A percentile compares a stretch with the other conserved stretches of the same genome.
Evolutionary conservation across 1,140 invertebrate genomes (phyloP).

Genomic region (Triops cancriformis): DNA sequence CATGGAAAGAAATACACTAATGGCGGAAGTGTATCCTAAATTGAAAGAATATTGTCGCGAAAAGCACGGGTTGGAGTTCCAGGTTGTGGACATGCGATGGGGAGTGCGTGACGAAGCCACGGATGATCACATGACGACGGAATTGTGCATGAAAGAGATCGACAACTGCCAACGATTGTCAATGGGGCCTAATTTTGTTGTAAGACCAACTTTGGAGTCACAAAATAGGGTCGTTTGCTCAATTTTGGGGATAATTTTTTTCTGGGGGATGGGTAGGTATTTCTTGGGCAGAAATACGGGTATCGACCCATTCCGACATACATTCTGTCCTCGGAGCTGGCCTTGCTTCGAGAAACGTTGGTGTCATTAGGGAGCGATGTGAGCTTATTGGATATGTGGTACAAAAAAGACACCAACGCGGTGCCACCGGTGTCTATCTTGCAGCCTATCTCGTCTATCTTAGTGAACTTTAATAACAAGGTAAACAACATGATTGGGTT

Average conservation of each 20-base stretch:
- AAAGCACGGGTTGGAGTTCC: slow-evolving; percentile 96
- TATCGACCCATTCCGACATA: slow-evolving; percentile 94
- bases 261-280: slow-evolving; percentile 52
- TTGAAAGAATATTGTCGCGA: slow-evolving; percentile 95
- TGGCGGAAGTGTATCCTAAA: slow-evolving; percentile 96
- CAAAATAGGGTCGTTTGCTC: neutral
- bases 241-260: slow-evolving; percentile 24
- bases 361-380: slow-evolving; percentile 69
- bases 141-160: slow-evolving; percentile 96
- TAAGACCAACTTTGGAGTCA: slow-evolving; percentile 38
- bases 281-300: slow-evolving; percentile 96
- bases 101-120: slow-evolving; percentile 92
- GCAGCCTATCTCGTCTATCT: slow-evolving; percentile 92
- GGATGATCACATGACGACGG: slow-evolving; percentile 98
- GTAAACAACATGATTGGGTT: slow-evolving; percentile 44
- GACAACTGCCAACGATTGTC: slow-evolving; percentile 93
- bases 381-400: slow-evolving; percentile 83
- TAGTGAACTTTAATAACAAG: slow-evolving; percentile 97
- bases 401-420: slow-evolving; percentile 90
- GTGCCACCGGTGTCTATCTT: slow-evolving; percentile 86
- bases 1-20: slow-evolving; percentile 92
- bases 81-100: slow-evolving; percentile 99
- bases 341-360: slow-evolving; percentile 74
- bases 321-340: slow-evolving; percentile 83
- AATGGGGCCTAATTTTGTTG: slow-evolving; percentile 96